phyloP scores from a whole-genome alignment of 2,797 vertebrate species.

The Gambusia yucatana region DNA sequence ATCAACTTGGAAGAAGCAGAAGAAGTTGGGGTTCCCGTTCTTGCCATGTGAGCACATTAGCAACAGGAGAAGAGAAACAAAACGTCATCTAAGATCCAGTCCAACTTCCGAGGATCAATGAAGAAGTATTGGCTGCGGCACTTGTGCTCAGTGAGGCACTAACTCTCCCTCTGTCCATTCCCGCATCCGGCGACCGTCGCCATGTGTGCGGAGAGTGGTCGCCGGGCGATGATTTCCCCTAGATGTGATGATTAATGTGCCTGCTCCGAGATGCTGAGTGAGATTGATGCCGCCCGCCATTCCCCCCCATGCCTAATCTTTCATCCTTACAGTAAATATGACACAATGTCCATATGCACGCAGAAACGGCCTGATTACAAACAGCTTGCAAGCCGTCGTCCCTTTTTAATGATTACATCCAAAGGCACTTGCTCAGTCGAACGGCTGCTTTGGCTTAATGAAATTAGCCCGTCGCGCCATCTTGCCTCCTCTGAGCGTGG shows the following conservation, averaged over 20 bases:
- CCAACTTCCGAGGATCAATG: conserved; percentile 69
- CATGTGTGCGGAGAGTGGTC: conserved; percentile 53
- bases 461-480: conserved; percentile 69
- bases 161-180: conserved; percentile 74
- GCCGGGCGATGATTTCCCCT: conserved; percentile 58
- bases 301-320: conserved; percentile 75
- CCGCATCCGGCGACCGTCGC: conserved; percentile 51
- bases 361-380: conserved; percentile 71
- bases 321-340: conserved; percentile 83
- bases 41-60: conserved; percentile 62
- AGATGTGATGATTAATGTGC: conserved; percentile 80
- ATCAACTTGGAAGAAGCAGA: conserved; percentile 23
- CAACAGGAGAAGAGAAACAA: conserved; percentile 5
- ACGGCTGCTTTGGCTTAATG: conserved; percentile 70
- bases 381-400: conserved; percentile 74
- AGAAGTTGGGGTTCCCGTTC: conserved; percentile 35
- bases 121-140: conserved; percentile 60
- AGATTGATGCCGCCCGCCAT: conserved; percentile 76
- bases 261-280: conserved; percentile 74
- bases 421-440: conserved; percentile 67
- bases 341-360: conserved; percentile 75
- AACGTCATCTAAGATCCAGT: conserved; percentile 52
- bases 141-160: conserved; percentile 72
- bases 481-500: conserved; percentile 38
- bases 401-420: conserved; percentile 76